Conservation (phyloP, 2,797 vertebrate species). For the Coregonus ussuriensis region DNA sequence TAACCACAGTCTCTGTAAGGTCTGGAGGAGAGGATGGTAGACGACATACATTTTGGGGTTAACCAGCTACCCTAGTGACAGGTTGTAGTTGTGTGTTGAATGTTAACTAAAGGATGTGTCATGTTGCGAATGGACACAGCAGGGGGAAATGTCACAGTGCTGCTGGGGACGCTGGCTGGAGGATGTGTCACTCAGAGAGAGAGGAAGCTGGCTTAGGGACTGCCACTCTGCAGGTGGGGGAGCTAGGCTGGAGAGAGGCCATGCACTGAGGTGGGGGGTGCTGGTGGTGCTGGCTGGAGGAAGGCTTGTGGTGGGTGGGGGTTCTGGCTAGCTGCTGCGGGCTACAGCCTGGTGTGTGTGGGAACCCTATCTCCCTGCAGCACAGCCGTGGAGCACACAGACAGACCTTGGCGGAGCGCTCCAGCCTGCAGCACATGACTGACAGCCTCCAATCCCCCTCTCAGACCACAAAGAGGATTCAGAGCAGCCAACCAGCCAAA, state of each 20-base stretch:
- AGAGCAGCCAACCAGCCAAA: conserved; percentile 27
- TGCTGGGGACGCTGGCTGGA: neutral
- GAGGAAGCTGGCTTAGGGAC: conserved; percentile 55
- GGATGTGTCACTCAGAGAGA: neutral
- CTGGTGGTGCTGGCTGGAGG: conserved; percentile 41
- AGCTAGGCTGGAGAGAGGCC: conserved; percentile 57
- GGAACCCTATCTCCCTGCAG: conserved; percentile 38
- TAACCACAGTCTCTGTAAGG: neutral
- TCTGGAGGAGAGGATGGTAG: neutral
- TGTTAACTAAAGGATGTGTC: neutral
- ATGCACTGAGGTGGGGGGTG: conserved; percentile 40
- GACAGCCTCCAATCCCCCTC: conserved; percentile 55
- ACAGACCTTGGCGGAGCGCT: conserved; percentile 51
- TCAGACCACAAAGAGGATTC: conserved; percentile 29
- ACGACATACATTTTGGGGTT: neutral
- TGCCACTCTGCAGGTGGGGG: conserved; percentile 61
- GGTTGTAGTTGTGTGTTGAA: neutral
- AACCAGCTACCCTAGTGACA: neutral
- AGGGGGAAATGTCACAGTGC: neutral
- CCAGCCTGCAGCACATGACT: conserved; percentile 49
- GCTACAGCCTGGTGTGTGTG: conserved; percentile 19
- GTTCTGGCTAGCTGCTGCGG: conserved; percentile 1
- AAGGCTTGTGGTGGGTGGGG: conserved; percentile 39
- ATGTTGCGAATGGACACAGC: neutral
- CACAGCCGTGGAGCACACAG: conserved; percentile 29